These are phyloP conservation scores for Xenopus tropicalis DNA, from an alignment of 2,113 vertebrate genomes.

Conservation along the genomic window UCB_Xtro_10.0 CM004443.2:133898001-133898500, in stretches of 20 bases:
- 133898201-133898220: slow-evolving; percentile 47
- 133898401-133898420: background rate
- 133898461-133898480: too few species aligned
- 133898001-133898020: too few species aligned
- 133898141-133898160: slow-evolving; percentile 46
- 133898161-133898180: slow-evolving; percentile 51
- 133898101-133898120: slow-evolving; percentile 55
- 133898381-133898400: background rate
- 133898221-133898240: slow-evolving; percentile 43
- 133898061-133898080: too few species aligned
- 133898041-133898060: too few species aligned
- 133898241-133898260: slow-evolving; percentile 52
- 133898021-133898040: too few species aligned
- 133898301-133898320: background rate
- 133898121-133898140: slow-evolving; percentile 51
- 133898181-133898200: slow-evolving; percentile 58
- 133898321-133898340: slow-evolving; percentile 1
- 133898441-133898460: too few species aligned
- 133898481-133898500: too few species aligned
- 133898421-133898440: background rate
- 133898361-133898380: background rate
- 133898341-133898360: background rate
- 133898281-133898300: slow-evolving; percentile 41
- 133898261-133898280: slow-evolving; percentile 54
- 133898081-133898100: slow-evolving; percentile 44